Base-by-base conservation (phyloP, 2,113 vertebrate species). In the Chaenogobius annularis region DNA sequence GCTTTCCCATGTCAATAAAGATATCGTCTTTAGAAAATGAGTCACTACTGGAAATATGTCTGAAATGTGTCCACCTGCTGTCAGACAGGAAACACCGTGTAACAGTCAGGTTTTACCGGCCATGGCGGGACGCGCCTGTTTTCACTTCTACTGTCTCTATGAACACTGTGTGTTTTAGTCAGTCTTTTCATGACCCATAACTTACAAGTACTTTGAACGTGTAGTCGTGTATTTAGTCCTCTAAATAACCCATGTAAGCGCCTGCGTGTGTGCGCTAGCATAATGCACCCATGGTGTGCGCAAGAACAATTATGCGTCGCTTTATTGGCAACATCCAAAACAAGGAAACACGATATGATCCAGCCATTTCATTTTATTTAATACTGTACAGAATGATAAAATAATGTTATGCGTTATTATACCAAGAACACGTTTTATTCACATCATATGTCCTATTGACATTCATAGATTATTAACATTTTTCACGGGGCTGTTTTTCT, bases 51-150 rank as follows among this genome's bases (percentile, higher is more conserved):
- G 5, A 61, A 71, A 56, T 54, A 72, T 71, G 3, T 78, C 19
- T 59, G 64, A 1, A 12, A 85, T 80, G 74, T 20, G 35, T 8
- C 40, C 31, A 40, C 11, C 46, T 13, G 20, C 19, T 14, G 5
- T 23, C 1, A 31, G 8, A 0, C 50, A 3, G 12, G 20, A 58
- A 61, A 0, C 19, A n/a, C 1, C 2, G 4, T 0, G 5, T 35
- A 68, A 66, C 43, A 15, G 59, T 66, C 87, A 72, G 79, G 87
- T 89, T 87, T 80, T 35, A 84, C 89, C 81, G 40, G 56, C 82
- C n/a, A 66, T n/a, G 8, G 64, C 59, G 17, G 1, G 31, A 17
- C 14, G 20, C 23, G 48, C 11, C 0, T 35, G 3, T 10, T 40
- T 0, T n/a, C 35, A n/a, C 61, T n/a, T 55, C 5, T 55, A 3